Conservation (phyloP, 2,113 vertebrate genomes). For the Odontesthes bonariensis region DNA sequence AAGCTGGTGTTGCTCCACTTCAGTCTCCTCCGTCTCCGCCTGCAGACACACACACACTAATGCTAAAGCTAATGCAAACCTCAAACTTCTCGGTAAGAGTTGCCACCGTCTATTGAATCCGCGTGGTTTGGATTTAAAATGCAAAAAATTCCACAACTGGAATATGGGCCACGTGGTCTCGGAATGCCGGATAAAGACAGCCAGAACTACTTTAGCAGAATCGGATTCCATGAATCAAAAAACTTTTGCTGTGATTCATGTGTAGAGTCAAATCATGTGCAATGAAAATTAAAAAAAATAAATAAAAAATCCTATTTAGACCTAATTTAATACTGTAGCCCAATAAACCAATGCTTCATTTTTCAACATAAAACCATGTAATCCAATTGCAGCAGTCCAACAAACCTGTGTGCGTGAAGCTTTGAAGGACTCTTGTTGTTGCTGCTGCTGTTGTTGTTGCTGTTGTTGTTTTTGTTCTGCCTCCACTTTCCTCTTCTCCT, state of each 20-base stretch:
- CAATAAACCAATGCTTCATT: too few species aligned
- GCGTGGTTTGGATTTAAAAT: background rate
- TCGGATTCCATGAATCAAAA: too few species aligned
- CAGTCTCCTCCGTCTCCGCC: slow-evolving; percentile 91
- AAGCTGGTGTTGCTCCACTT: slow-evolving; percentile 90
- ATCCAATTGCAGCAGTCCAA: background rate
- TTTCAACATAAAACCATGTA: background rate
- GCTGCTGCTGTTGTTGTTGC: slow-evolving; percentile 11
- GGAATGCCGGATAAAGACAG: background rate
- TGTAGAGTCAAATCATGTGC: too few species aligned
- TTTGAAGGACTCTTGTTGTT: slow-evolving; percentile 49
- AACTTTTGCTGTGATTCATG: background rate
- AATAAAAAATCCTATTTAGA: too few species aligned
- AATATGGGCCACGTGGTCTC: background rate
- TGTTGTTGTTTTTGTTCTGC: slow-evolving; percentile 58
- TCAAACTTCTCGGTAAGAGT: background rate
- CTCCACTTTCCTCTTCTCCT: slow-evolving; percentile 92
- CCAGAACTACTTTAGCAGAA: background rate
- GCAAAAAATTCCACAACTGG: background rate
- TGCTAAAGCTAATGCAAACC: background rate
- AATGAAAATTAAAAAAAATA: too few species aligned
- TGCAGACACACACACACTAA: slow-evolving; percentile 71
- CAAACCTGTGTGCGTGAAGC: slow-evolving; percentile 63
- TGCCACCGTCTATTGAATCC: background rate
- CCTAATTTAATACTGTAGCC: too few species aligned